Base-by-base conservation (phyloP, 2,797 vertebrate species). In the Phoebastria nigripes region DNA sequence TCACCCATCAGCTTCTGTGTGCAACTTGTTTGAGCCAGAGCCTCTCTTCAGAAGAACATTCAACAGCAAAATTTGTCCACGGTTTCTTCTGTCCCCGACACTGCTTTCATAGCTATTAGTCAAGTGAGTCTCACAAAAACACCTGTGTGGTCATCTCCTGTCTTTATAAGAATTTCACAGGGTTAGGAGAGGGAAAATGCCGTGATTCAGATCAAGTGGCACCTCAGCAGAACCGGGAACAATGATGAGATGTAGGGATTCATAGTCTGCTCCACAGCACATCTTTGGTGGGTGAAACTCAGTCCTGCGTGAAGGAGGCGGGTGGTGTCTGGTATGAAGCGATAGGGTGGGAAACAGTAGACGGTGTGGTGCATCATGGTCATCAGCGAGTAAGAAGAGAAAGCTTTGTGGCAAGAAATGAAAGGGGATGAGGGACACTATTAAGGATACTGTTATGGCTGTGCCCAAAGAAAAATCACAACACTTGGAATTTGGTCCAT, bases 291-390 rank as follows among this genome's bases (percentile, higher is more conserved):
- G 15, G 7, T 72, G 35, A 78, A 80, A 51, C 17, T 82, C 20
- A n/a, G 15, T 18, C 14, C 20, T 1, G 0, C 1, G 2, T 19
- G 31, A 22, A 35, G 28, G 31, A 42, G 9, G 14, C 90, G 22
- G 10, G 13, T 39, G n/a, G 9, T 20, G 13, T 55, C 56, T 65
- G 31, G 6, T 31, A 12, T 8, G 21, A 54, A 29, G 54, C 0
- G 4, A 6, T 3, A 70, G 15, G 5, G 3, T 12, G 5, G 11
- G 12, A 42, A 69, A 62, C 10, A 18, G 11, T 9, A 46, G 20
- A 54, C 9, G 20, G 4, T 1, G 1, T 11, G 13, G 3, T 77
- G 6, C 22, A 35, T 15, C 3, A 3, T 2, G 8, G 39, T 49
- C 54, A 51, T 11, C 8, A 56, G 7, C 2, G 3, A 5, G 15